Evolutionary conservation across 2,113 vertebrate species (phyloP), one percentile per base, ranked within the genome.

Genomic region (Stigmatopora argus): DNA sequence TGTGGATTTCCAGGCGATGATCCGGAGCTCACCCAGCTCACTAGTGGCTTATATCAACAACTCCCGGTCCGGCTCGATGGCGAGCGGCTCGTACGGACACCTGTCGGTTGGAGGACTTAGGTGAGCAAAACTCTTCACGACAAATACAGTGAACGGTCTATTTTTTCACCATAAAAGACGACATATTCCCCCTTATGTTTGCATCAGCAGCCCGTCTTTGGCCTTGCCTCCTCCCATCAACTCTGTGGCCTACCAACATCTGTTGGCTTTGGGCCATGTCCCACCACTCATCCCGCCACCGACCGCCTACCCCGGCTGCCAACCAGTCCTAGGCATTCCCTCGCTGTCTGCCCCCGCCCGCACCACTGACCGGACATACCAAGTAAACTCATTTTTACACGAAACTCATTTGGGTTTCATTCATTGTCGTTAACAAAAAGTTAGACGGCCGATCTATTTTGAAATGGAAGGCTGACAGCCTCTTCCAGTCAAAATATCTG

Each of bases 1-100:
- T 88, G 93, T 98, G 15, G 94, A 98, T 88, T 91, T 98, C 7
- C 94, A 97, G 85, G 92, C 95, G 0, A 95, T 97, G 94, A 96
- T 97, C 84, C 92, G 94, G 65, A 94, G 94, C 2, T 95, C 96
- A 0, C 95, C 95, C 56, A 96, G 93, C 87, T 97, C 95, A 0
- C 88, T 98, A 31, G 94, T 96, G 73, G 94, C 95, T 0, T 95
- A 95, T 73, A 96, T 97, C 89, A 96, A 96, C 90, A 96, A 93
- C 80, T 96, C 95, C 0, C 90, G 95, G 31, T 94, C 93, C 89
- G 94, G 93, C 75, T 95, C 95, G 0, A 93, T 94, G 0, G 92
- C 94, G 0, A 93, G 93, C 52, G 92, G 93, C 71, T 97, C 95
- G 44, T 98, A 98, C 0, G 94, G 95, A 0, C 96, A 97, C 83